A percentile compares a stretch with the other conserved stretches of the same genome.
phyloP scores from a whole-genome alignment of 2,888 invertebrate genomes.

The Crossocerus cetratus region DNA sequence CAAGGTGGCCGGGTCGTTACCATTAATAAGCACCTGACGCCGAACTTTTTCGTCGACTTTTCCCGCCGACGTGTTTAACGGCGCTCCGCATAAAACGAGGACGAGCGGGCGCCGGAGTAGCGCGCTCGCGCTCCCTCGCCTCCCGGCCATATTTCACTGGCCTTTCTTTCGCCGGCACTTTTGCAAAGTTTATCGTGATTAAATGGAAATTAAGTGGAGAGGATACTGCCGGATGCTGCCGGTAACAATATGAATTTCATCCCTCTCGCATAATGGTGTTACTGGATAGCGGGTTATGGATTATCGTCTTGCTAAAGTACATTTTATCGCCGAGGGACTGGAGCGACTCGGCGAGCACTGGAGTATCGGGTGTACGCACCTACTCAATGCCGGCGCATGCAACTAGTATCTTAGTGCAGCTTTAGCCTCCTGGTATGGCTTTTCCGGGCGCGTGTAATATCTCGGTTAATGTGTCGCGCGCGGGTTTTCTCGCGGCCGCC shows the following conservation, averaged over 20 bases:
- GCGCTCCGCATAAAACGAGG: conserved; percentile 11
- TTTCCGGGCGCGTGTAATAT: no score
- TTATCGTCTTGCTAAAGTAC: no score
- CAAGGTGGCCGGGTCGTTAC: conserved; percentile 35
- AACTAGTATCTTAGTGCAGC: no score
- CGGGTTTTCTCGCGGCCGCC: no score
- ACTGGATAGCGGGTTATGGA: conserved; percentile 18
- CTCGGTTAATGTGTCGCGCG: no score
- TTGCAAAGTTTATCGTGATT: background rate
- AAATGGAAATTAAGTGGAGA: no score
- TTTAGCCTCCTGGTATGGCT: no score
- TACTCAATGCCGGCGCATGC: no score
- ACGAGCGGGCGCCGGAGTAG: conserved; percentile 15
- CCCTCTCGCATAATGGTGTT: conserved; percentile 38
- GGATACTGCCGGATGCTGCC: no score
- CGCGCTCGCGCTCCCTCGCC: background rate
- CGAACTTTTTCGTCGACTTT: conserved; percentile 45
- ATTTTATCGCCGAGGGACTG: no score
- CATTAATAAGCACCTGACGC: conserved; percentile 57
- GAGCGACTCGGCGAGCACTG: no score
- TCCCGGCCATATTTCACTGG: conserved; percentile 17
- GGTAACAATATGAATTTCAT: conserved; percentile 58
- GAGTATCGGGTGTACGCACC: no score
- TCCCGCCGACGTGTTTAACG: conserved; percentile 50
- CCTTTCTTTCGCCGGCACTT: background rate